Evolutionary conservation across 92 coral and sea anemone species (phyloP), one percentile per base, ranked within the genome.

Genomic region (Nematostella vectensis): DNA sequence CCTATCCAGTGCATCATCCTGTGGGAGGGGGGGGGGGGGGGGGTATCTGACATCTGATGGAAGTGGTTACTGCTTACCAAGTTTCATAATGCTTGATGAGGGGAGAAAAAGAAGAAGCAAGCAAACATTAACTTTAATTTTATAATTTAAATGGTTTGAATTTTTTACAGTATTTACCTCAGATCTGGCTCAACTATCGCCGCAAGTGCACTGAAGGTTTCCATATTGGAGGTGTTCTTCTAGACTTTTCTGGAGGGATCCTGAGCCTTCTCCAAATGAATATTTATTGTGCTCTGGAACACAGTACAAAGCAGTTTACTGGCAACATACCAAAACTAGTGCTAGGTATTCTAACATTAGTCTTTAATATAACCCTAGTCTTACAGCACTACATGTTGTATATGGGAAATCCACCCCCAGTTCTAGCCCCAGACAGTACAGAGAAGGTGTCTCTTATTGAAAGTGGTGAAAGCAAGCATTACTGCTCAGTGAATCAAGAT

Each of bases 321-420:
- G 94, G 88, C 20, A 85, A 85, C 50, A 65, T 85, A 18, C 94
- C 94, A 23, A 85, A 85, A 59, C 64, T 85, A 80, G 88, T 83
- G 0, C 67, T 85, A 0, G 83, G 75, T 2, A 24, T 85, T 16
- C 77, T 54, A 20, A 85, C 88, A 1, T 66, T 85, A 16, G 3
- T 85, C 1, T 85, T 85, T 59, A 69, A 85, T 44, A 73, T 80
- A 24, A 75, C 75, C 43, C 68, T 85, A 9, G 59, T 85, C 12
- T 44, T 64, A 50, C 94, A 85, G 50, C 94, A 85, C 48, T 85
- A 85, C 47, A 59, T 85, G 23, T 31, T 80, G 25, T 80, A 80
- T 49, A 17, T 45, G 9, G 51, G 51, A 45, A 45, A 45, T 19
- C 12, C 17, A 4, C 51, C 49, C 57, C 85, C 0, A 77, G 85